Evolutionary conservation across 2,797 vertebrate species (phyloP), one percentile per base, ranked within the genome.

Genomic region (Acanthopagrus latus): DNA sequence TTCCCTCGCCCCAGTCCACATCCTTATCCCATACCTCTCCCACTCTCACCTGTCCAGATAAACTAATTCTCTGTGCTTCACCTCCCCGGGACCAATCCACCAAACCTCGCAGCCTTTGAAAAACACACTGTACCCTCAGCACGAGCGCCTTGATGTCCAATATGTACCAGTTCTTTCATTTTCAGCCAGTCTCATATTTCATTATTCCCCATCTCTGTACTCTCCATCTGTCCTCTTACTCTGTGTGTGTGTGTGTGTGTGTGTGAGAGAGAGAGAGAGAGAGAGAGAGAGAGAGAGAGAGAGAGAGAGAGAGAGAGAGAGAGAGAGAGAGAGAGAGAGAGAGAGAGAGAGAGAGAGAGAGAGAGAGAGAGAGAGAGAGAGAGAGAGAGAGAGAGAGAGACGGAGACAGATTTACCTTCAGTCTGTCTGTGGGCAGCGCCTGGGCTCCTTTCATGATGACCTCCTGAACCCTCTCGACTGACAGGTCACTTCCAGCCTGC

Each of bases 401-500:
- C 25, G 25, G 25, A 25, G 25, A 25, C 10, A 17, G 72, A 69
- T 66, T 96, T 95, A 99, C 98, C 95, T 97, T 97, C 64, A 99
- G 96, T 65, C 97, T 95, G 94, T 99, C 97, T 92, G 96, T 98
- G 85, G 98, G 98, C 82, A 99, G 93, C 0, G 97, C 97, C 55
- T 98, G 96, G 1, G 96, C 96, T 80, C 98, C 98, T 91, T 99
- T 98, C 90, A 98, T 99, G 93, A 99, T 99, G 92, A 99, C 97
- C 91, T 99, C 98, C 89, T 99, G 97, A 87, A 99, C 98, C 64
- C 96, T 91, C 78, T 99, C 98, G 23, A 99, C 98, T 0, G 98
- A 99, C 83, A 99, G 95, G 89, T 99, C 97, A 65, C 96, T 95
- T 82, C 97, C 98, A 63, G 96, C 97, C 85, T 97, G 97, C 58